Base-by-base conservation (phyloP, 2,113 vertebrate species). In the Alces alces region DNA sequence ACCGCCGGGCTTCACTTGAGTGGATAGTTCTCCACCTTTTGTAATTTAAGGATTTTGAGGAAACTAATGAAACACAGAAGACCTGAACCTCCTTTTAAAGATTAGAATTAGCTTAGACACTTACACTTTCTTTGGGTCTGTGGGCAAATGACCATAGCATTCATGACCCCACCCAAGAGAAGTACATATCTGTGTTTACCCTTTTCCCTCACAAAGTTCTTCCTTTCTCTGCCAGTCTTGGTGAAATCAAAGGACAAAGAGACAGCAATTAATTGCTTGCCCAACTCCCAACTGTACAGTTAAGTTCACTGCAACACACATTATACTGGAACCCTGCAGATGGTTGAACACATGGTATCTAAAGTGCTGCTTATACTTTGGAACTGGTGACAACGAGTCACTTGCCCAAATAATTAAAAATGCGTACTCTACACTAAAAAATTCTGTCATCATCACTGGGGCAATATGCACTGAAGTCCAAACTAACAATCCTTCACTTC, bases 321-420 rank as follows among this genome's bases (percentile, higher is more conserved):
- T 70, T 50, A 1, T 1, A 0, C 47, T 93, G 57, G 0, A 0
- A 36, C 52, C 36, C 97, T 96, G 73, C 86, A 90, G 93, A 79
- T 57, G 96, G 33, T 8, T 88, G 89, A 43, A 50, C 92, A 73
- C 58, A 1, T 0, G 52, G 88, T 73, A 25, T 36, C 17, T 43
- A 73, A 87, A 60, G n/a, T 80, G 60, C 76, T 70, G 33, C 39
- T 94, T 87, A 1, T 30, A 0, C 45, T 92, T 87, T 82, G 27
- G 84, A 97, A 45, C 0, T 13, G 95, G 27, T 43, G 16, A 43
- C 50, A 85, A 89, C 33, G 28, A 54, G 57, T 89, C 80, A 79
- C 90, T 94, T 98, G 97, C 91, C 91, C 96, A 76, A 97, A 97
- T 94, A 97, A 98, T 97, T 97, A 90, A 96, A 96, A 92, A 55